phyloP scores from a whole-genome alignment of 2,113 vertebrate species.

The Galemys pyrenaicus region DNA sequence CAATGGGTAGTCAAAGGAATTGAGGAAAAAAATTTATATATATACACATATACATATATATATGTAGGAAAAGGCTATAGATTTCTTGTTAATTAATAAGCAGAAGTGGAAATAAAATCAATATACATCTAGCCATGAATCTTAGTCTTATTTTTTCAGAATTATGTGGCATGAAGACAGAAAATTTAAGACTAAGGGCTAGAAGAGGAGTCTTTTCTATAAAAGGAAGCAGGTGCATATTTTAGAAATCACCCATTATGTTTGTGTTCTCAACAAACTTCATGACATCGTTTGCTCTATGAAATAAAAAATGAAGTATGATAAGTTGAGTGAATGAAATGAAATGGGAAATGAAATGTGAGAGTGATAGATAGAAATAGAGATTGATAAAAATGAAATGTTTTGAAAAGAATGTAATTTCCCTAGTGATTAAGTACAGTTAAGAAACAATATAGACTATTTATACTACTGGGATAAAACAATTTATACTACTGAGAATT shows the following conservation, averaged over 20 bases:
- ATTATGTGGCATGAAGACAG: neutral
- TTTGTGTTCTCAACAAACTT: neutral
- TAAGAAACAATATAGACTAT: neutral
- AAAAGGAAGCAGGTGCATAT: neutral
- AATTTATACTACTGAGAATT: neutral
- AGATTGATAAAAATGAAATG: neutral
- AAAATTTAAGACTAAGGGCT: neutral
- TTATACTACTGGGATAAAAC: too few species aligned
- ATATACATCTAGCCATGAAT: neutral
- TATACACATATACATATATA: neutral
- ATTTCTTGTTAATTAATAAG: neutral
- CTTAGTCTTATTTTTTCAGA: neutral
- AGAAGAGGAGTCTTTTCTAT: neutral
- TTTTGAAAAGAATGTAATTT: neutral
- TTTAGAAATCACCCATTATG: neutral
- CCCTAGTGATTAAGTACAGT: neutral
- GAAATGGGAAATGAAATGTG: neutral
- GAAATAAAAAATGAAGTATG: slow-evolving; percentile 4
- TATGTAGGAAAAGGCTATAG: neutral
- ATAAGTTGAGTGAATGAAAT: neutral
- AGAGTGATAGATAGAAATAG: neutral
- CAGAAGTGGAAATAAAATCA: neutral
- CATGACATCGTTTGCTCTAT: neutral
- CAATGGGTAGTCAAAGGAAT: neutral
- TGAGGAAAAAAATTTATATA: neutral